Evolutionary conservation across 2,113 vertebrate species (phyloP).

Genomic region (Bos taurus): DNA sequence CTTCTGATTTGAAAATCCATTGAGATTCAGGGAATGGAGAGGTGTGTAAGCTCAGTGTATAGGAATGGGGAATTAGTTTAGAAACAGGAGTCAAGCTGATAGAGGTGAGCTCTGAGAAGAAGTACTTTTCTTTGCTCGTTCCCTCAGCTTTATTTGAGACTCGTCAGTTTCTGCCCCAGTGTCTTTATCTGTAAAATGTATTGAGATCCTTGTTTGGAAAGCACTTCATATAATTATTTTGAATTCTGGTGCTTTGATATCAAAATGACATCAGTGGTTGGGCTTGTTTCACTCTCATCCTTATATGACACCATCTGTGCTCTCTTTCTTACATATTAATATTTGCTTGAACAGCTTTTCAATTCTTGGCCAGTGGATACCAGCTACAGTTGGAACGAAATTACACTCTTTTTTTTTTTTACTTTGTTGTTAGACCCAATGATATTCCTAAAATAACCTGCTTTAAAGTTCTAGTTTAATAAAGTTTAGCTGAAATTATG

Average conservation of each 20-base stretch:
- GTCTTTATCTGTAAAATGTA: background rate
- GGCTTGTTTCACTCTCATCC: background rate
- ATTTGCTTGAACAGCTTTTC: conserved; percentile 38
- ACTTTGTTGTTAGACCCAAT: background rate
- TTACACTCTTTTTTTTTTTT: background rate
- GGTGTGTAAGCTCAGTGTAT: background rate
- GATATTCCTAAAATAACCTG: background rate
- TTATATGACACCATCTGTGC: background rate
- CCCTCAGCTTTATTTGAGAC: too few species aligned
- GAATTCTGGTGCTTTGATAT: conserved; percentile 36
- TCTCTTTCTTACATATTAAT: conserved; percentile 8
- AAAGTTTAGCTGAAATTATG: background rate
- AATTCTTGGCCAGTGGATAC: background rate
- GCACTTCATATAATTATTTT: background rate
- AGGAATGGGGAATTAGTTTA: background rate
- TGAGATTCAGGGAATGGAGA: background rate
- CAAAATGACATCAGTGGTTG: background rate
- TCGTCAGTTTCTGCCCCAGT: background rate
- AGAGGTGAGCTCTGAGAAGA: background rate
- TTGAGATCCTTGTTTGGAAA: background rate
- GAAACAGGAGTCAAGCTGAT: background rate
- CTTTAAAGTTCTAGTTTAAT: background rate
- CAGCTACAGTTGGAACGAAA: conserved; percentile 6
- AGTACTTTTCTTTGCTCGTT: background rate
- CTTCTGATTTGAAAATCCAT: background rate